Base-by-base conservation (phyloP, 2,113 vertebrate species). In the Cyanoderma ruficeps region DNA sequence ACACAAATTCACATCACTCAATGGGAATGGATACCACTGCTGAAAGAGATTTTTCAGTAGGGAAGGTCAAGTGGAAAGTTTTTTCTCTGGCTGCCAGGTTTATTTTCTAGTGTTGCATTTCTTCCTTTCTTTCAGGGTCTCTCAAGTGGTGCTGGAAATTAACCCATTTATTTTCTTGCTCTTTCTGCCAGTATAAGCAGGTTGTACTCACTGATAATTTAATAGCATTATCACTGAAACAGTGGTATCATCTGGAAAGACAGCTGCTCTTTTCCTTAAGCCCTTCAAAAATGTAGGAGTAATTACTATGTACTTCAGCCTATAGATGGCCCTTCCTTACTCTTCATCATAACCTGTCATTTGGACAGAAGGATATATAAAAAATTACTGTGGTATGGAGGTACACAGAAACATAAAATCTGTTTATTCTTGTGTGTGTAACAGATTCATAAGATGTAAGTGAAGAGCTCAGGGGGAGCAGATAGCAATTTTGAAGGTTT, bases 11-110 rank as follows among this genome's bases (percentile, higher is more conserved):
- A 5, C 11, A 21, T 80, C 64, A 23, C 39, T 90, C 80, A 37
- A 1, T 61, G 83, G 33, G 42, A 67, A n/a, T n/a, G 28, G 82
- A 47, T 52, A 61, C 12, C 5, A 17, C 3, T 28, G 56, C 88
- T 80, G 30, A 42, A 72, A 85, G 67, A 80, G 59, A 53, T 88
- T 83, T 87, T 93, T 90, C 59, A 25, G 39, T n/a, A 31, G 35
- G 60, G 79, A 93, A 92, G 61, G 64, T 74, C 55, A 86, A 93
- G 42, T 83, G 88, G 76, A 83, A 93, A 63, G 35, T 67, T 74
- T 83, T 83, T 67, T 61, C 64, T 90, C 17, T 74, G 60, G 37
- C 56, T 77, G 25, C 59, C 55, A 72, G 55, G n/a, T 37, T 89
- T 76, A 56, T 78, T 57, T 42, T 22, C 44, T 30, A 53, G 42